Evolutionary conservation across 2,888 invertebrate genomes (phyloP).

Genomic region (Trisateles emortualis): DNA sequence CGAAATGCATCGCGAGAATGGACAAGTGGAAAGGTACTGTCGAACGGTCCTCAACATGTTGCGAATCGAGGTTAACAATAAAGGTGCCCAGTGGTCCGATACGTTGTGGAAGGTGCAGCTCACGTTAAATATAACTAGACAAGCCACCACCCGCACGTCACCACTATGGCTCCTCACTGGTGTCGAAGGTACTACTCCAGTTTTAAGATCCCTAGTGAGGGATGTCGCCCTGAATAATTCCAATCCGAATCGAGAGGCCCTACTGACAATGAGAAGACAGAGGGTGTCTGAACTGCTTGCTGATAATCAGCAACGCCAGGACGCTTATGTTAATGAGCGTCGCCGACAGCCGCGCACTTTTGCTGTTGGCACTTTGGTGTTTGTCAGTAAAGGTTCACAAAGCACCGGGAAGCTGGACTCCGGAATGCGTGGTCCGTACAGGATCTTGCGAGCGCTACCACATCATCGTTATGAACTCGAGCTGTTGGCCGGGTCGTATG

Average conservation of each 20-base stretch:
- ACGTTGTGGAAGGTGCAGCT: conserved; percentile 30
- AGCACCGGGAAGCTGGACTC: conserved; percentile 33
- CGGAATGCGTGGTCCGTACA: conserved; percentile 35
- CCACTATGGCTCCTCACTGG: conserved; percentile 33
- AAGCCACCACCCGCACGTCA: conserved; percentile 25
- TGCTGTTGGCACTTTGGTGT: conserved; percentile 21
- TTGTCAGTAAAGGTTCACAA: conserved; percentile 33
- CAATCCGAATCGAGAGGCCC: conserved; percentile 19
- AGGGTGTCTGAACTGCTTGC: neutral
- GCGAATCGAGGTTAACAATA: conserved; percentile 7
- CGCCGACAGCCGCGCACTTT: neutral
- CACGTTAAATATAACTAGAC: conserved; percentile 29
- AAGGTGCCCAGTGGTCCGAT: conserved; percentile 13
- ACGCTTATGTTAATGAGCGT: neutral
- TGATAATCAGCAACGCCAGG: conserved; percentile 9
- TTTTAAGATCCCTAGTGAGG: conserved; percentile 22
- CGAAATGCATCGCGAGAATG: conserved; percentile 39
- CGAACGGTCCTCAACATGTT: conserved; percentile 36
- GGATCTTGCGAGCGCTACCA: conserved; percentile 9
- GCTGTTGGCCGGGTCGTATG: neutral
- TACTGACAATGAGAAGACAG: conserved; percentile 7
- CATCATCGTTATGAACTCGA: conserved; percentile 22
- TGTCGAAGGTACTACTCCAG: conserved; percentile 23
- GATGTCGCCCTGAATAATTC: conserved; percentile 23
- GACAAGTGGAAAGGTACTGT: conserved; percentile 27